A percentile compares a stretch with the other conserved stretches of the same genome.
These are phyloP conservation scores for Chloroceryle inda DNA, from an alignment of 2,797 vertebrate genomes.

Conservation along the genomic window DNA sequence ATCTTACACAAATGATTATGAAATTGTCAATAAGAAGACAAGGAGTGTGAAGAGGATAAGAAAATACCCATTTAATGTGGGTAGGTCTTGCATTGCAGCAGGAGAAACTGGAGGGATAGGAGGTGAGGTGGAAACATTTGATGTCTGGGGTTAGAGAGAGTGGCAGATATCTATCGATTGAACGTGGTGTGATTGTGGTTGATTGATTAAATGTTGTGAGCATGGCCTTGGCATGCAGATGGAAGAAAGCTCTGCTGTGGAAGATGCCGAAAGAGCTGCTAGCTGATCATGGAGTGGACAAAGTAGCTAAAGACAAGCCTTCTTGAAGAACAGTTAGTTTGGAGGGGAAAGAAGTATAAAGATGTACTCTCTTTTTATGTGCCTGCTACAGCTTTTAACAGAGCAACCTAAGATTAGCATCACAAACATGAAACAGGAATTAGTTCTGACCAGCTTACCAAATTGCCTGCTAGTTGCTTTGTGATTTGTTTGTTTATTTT, in stretches of 20 bases:
- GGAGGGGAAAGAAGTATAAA: not conserved
- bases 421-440: not conserved
- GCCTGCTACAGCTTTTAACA: not conserved
- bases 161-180: not conserved
- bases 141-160: not conserved
- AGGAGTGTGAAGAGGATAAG: not conserved
- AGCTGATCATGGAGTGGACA: not conserved
- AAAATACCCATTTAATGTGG: not conserved
- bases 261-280: not conserved
- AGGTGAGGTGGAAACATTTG: accelerated
- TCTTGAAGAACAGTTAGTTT: not conserved
- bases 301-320: not conserved
- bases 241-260: not conserved
- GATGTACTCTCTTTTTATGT: not conserved
- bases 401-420: not conserved
- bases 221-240: not conserved
- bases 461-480: not conserved
- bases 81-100: not conserved
- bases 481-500: accelerated
- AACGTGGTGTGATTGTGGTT: not conserved
- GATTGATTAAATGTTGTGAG: not conserved
- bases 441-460: not conserved
- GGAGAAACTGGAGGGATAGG: not conserved
- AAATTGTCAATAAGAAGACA: not conserved
- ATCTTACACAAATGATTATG: not conserved